Conservation (phyloP, 2,888 invertebrate genomes). For the Drosophila parthenogenetica region DNA sequence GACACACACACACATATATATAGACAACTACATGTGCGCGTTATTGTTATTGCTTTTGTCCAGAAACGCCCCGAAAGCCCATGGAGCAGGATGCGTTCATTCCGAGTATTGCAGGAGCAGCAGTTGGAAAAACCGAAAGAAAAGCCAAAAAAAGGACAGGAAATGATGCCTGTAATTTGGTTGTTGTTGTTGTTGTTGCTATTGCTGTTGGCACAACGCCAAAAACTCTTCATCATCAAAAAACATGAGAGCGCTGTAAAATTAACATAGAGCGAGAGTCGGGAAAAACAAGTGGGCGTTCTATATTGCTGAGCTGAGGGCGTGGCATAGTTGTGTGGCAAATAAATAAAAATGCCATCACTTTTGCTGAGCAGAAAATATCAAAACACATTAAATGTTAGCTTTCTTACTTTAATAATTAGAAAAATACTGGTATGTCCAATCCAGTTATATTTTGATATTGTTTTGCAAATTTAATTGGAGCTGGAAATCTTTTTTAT, state of each 20-base stretch:
- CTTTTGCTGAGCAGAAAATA: background rate
- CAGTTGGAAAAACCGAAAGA: slow-evolving; percentile 31
- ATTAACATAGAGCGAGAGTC: slow-evolving; percentile 52
- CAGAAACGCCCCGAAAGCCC: slow-evolving; percentile 54
- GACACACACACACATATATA: slow-evolving; percentile 27
- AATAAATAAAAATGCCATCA: slow-evolving; percentile 57
- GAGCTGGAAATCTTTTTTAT: no score
- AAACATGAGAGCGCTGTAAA: slow-evolving; percentile 67
- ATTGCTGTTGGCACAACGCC: slow-evolving; percentile 61
- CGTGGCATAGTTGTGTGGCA: slow-evolving; percentile 38
- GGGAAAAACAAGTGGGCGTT: slow-evolving; percentile 51
- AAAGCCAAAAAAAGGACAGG: slow-evolving; percentile 19
- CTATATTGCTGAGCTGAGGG: slow-evolving; percentile 19
- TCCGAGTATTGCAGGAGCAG: slow-evolving; percentile 42
- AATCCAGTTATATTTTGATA: no score
- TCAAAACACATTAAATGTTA: background rate
- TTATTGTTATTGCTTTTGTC: slow-evolving; percentile 77
- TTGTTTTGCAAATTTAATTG: no score
- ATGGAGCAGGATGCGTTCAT: slow-evolving; percentile 62
- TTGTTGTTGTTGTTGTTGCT: slow-evolving; percentile 29
- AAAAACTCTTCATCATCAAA: slow-evolving; percentile 76
- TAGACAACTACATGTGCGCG: slow-evolving; percentile 59
- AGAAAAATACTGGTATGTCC: no score
- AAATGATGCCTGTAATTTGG: slow-evolving; percentile 37
- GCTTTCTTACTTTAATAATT: no score